A percentile compares a stretch with the other conserved stretches of the same genome.
Evolutionary conservation across 2,888 invertebrate species (phyloP).

Genomic region (Syrphus vitripennis): DNA sequence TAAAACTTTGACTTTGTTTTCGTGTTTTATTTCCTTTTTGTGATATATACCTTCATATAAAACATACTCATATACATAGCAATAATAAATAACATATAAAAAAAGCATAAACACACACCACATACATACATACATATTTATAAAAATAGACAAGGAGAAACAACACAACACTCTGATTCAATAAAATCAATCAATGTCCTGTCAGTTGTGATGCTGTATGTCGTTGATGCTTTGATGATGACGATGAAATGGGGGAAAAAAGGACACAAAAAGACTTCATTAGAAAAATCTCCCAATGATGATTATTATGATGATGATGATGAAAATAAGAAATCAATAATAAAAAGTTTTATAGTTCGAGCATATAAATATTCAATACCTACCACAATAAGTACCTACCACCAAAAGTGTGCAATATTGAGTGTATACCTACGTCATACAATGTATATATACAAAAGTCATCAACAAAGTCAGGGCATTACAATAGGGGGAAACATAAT

Average conservation of each 20-base stretch:
- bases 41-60: neutral
- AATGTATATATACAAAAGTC: neutral
- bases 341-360: slow-evolving; percentile 5
- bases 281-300: slow-evolving; percentile 41
- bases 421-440: no score
- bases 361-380: neutral
- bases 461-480: neutral
- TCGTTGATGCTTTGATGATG: slow-evolving; percentile 17
- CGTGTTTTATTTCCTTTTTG: slow-evolving; percentile 27
- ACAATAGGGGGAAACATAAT: neutral
- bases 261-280: slow-evolving; percentile 66
- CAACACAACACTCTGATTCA: slow-evolving; percentile 45
- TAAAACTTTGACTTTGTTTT: slow-evolving; percentile 62
- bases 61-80: neutral
- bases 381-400: no score
- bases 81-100: neutral
- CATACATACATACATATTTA: neutral
- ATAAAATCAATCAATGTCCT: slow-evolving; percentile 64
- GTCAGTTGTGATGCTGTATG: slow-evolving; percentile 18
- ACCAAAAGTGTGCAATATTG: no score
- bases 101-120: neutral
- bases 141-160: slow-evolving; percentile 4
- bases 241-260: slow-evolving; percentile 16
- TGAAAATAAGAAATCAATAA: slow-evolving; percentile 59
- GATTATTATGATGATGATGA: neutral